Base-by-base conservation (phyloP, 2,888 invertebrate genomes). In the Stratiomys singularior region DNA sequence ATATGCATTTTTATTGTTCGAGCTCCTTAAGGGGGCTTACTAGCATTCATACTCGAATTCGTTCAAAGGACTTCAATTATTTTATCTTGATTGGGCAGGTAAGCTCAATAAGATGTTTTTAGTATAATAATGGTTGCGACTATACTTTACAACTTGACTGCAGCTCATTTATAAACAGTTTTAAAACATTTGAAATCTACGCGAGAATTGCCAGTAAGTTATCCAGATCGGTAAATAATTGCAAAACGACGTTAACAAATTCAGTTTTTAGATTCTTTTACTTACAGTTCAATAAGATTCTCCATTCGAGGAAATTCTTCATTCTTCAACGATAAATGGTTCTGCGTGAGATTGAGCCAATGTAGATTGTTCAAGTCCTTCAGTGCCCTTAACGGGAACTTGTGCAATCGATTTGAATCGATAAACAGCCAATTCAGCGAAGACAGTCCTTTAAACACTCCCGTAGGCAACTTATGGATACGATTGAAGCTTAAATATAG, bases 231-330 rank as follows among this genome's bases (percentile, higher is more conserved):
- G n/a, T n/a, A n/a, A n/a, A n/a, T n/a, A n/a, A n/a, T n/a, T n/a
- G n/a, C n/a, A n/a, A n/a, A n/a, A n/a, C n/a, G n/a, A n/a, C n/a
- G n/a, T n/a, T n/a, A n/a, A n/a, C n/a, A n/a, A n/a, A n/a, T n/a
- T n/a, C n/a, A n/a, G n/a, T n/a, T n/a, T n/a, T n/a, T n/a, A n/a
- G 37, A 37, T 37, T 37, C 9, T 37, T 5, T 30, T 81, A 86
- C 88, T 88, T 85, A 90, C 90, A 90, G 82, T 82, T 89, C 89
- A 76, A 81, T 83, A 13, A 91, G 83, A 28, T 83, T 84, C 9
- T 87, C 86, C 80, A 90, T 83, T 79, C 83, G 82, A 9, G 90
- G 89, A 81, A 91, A 88, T 56, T 81, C 83, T 66, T 88, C 85
- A 37, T 85, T 85, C 47, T 84, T 83, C 74, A 89, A 83, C 1